Evolutionary conservation across 2,113 vertebrate species (phyloP), one percentile per base, ranked within the genome.

Genomic region (Empidonax alnorum): DNA sequence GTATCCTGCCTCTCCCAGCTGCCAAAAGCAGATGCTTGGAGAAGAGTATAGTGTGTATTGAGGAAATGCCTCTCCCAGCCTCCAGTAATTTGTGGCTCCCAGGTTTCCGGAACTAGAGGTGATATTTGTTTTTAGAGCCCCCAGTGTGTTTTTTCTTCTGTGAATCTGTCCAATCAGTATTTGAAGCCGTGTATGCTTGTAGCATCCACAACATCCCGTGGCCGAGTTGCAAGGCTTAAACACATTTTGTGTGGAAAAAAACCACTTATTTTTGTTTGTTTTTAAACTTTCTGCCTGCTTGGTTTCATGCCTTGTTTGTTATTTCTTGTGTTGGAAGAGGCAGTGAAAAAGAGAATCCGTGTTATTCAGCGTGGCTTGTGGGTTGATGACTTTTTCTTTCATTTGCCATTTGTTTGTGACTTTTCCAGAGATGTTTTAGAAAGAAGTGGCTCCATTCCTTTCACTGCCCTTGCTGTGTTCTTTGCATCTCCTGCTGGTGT

Each of bases 121-220:
- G 93, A 68, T 93, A 84, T 91, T 96, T 97, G 93, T 84, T 97
- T 97, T 97, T 92, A 92, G 80, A 95, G 89, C 89, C 95, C 94
- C 91, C 73, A n/a, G 84, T 87, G 94, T 93, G 73, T 94, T 94
- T 96, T 94, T 93, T 84, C 79, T 89, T 81, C 86, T 94, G 0
- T 6, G 73, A 84, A 52, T 89, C 84, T 93, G 61, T 84, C 94
- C 76, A 75, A 11, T 93, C 39, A 4, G 42, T 87, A 33, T 81
- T 78, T 87, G 83, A 90, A 94, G 47, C 68, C 22, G 5, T 84
- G 33, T 86, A 3, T 86, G 31, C 52, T 92, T 81, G 77, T 61
- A 93, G 93, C 86, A 93, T 97, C 89, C 89, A 78, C 80, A 93
- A 20, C 80, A 84, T 97, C 94, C 89, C 94, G 94, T 87, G 84